Percentiles rank a stretch among this genome's conserved stretches.
These are phyloP conservation scores for Scortum barcoo DNA, from an alignment of 2,113 vertebrate species.

Conservation along the genomic window DNA sequence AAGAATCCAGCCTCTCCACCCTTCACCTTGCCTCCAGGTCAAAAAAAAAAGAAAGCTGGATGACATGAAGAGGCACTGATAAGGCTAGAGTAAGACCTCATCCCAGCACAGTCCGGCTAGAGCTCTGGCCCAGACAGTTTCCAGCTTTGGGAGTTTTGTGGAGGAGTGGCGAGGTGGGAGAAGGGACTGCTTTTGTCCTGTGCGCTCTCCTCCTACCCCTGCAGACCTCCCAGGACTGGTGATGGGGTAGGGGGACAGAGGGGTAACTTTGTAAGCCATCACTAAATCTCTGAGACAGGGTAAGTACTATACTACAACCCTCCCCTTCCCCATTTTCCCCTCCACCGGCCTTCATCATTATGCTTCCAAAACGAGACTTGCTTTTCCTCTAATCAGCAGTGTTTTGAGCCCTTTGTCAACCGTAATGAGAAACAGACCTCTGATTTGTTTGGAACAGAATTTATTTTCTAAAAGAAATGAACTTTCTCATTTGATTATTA, in stretches of 20 bases:
- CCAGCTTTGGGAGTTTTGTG: conserved; percentile 72
- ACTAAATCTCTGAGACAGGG: conserved; percentile 72
- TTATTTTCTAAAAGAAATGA: background rate
- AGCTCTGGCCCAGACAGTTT: conserved; percentile 44
- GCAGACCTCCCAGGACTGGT: conserved; percentile 79
- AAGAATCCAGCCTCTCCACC: conserved; percentile 13
- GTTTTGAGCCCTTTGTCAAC: conserved; percentile 83
- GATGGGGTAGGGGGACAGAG: conserved; percentile 56
- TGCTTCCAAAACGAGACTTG: conserved; percentile 61
- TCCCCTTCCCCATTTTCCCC: conserved; percentile 23
- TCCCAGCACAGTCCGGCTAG: conserved; percentile 41
- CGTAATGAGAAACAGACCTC: conserved; percentile 98
- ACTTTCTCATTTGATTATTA: background rate
- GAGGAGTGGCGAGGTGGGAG: conserved; percentile 70
- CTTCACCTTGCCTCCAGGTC: conserved; percentile 5
- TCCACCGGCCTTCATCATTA: conserved; percentile 41
- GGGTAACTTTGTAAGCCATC: conserved; percentile 65
- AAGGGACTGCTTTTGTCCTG: conserved; percentile 68
- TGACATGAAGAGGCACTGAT: conserved; percentile 36
- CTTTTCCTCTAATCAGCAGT: conserved; percentile 70
- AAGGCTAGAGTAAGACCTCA: conserved; percentile 6
- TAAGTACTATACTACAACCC: conserved; percentile 72
- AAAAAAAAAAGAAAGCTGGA: background rate
- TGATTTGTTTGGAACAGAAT: background rate
- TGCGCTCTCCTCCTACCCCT: conserved; percentile 69